Base-by-base conservation (phyloP, 2,888 invertebrate species). In the Resseliella maxima region DNA sequence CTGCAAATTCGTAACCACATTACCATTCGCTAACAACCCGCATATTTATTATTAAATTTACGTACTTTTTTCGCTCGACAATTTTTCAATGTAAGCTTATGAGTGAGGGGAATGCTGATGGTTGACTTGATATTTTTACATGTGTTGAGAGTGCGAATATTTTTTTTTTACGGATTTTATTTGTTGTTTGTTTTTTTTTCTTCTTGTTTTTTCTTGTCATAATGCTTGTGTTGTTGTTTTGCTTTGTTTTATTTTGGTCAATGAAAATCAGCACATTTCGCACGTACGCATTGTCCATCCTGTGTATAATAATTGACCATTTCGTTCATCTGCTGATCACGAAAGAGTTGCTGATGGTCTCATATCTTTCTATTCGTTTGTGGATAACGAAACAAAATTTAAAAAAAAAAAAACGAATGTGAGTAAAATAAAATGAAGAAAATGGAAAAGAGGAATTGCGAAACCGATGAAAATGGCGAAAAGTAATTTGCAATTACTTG, bases 31-130 rank as follows among this genome's bases (percentile, higher is more conserved):
- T 72, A 72, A 72, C 72, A 72, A 72, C 72, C 72, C 72, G 72
- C 72, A 72, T 72, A 72, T 72, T 72, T 72, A 72, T 72, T 72
- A 72, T 72, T 72, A 72, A 72, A 72, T 72, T 72, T 72, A 72
- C 72, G 72, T 72, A 31, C 12, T 31, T 72, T 72, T 72, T 72
- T 72, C 18, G 5, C 41, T 12, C 41, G 59, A 59, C 59, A n/a
- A 59, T 59, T 2, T n/a, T n/a, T n/a, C n/a, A n/a, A n/a, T n/a
- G n/a, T n/a, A n/a, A n/a, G n/a, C n/a, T n/a, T n/a, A n/a, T n/a
- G n/a, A n/a, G n/a, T n/a, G n/a, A n/a, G n/a, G n/a, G n/a, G n/a
- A n/a, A n/a, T 3, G 59, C 59, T 59, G 59, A 59, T 59, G 59
- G 59, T 27, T 18, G 31, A 72, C 72, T 31, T 72, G 31, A 72